Base-by-base conservation (phyloP, 1,140 invertebrate species). In the Coenobita brevimanus region DNA sequence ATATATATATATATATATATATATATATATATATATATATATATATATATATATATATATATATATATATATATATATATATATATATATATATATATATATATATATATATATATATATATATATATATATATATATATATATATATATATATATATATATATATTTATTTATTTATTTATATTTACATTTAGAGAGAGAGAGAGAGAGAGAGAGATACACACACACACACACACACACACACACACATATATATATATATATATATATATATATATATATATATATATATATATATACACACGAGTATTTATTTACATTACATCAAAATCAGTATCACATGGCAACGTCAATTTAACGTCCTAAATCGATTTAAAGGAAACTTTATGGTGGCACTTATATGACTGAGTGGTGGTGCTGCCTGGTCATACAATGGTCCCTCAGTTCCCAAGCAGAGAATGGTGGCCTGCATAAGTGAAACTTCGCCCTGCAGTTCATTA, bases 61-160 rank as follows among this genome's bases (percentile, higher is more conserved):
- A 78, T 78, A 78, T 78, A 78, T 78, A 78, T 78, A 78, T 78
- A 78, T 78, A 78, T 78, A 78, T 78, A 78, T 78, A 78, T 78
- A 78, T 78, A 78, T 78, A 78, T 78, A 78, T 78, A 78, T 78
- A 78, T 78, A 78, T 78, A 78, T 78, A 50, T 78, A 78, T 78
- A 78, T 78, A 78, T 78, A 50, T 78, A 78, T 78, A 78, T 78
- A 78, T 78, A 50, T 78, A 78, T 78, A 78, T 78, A 50, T 78
- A 78, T 78, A 78, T 43, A 50, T 78, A 78, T 78, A 78, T 78
- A 78, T 78, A 78, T 50, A 50, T 78, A 78, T 78, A 78, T 50
- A 78, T 78, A 78, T 46, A 78, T 57, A 50, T 78, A 78, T 57
- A 78, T 50, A 78, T 57, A 78, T 78, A 78, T 30, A 50, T 78